Percentiles rank a stretch among this genome's conserved stretches.
Evolutionary conservation across 1,140 invertebrate genomes (phyloP).

Genomic region (Aphelenchoides besseyi): DNA sequence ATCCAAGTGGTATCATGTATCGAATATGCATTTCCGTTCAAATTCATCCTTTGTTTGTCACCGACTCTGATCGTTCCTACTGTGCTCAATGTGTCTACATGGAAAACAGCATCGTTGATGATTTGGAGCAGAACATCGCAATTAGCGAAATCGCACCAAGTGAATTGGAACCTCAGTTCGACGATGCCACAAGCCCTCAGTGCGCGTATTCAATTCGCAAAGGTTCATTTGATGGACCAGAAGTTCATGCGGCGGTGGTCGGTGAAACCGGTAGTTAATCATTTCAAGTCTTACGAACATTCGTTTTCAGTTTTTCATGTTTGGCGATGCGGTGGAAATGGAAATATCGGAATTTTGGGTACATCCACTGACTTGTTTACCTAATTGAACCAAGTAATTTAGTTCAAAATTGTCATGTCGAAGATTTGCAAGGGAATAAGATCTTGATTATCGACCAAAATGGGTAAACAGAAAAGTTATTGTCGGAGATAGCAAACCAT

Average conservation of each 20-base stretch:
- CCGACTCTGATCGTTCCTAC: constrained; percentile 58
- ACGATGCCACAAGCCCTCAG: constrained; percentile 50
- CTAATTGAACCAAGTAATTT: no score
- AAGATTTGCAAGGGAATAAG: constrained; percentile 57
- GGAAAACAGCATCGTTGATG: constrained; percentile 58
- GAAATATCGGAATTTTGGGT: constrained; percentile 17
- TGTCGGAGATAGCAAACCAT: no score
- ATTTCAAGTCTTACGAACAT: not conserved
- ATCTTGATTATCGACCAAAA: constrained; percentile 62
- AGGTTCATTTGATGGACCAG: constrained; percentile 54
- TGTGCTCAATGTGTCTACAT: constrained; percentile 62
- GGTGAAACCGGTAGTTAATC: constrained; percentile 37
- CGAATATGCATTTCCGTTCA: constrained; percentile 54
- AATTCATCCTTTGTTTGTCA: constrained; percentile 60
- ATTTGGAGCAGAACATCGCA: constrained; percentile 55
- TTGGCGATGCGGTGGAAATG: constrained; percentile 53
- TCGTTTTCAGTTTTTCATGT: constrained; percentile 52
- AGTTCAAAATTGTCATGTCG: constrained; percentile 62
- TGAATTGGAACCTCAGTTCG: constrained; percentile 61
- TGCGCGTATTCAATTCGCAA: constrained; percentile 59
- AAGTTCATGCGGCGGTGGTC: constrained; percentile 56
- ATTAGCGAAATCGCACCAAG: constrained; percentile 50
- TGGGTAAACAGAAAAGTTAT: no score
- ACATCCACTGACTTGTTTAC: no score
- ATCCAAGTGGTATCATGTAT: constrained; percentile 56